Evolutionary conservation across 1,140 invertebrate species (phyloP).

Genomic region (Papilio polyxenes): DNA sequence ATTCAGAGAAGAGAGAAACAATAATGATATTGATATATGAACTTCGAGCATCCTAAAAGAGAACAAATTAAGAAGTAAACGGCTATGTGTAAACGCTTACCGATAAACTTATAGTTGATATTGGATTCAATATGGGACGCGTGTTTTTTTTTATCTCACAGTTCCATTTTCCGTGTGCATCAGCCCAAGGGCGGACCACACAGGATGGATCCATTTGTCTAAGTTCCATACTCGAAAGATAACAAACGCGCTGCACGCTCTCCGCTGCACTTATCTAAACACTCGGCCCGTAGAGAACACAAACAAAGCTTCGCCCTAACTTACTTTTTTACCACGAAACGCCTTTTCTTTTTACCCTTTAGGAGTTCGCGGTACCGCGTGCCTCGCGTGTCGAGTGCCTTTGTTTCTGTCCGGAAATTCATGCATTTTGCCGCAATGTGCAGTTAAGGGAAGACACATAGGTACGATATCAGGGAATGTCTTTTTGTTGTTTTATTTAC

Average conservation of each 20-base stretch:
- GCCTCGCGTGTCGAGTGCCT: slow-evolving; percentile 71
- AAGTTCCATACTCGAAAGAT: slow-evolving; percentile 70
- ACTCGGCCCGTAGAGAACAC: slow-evolving; percentile 74
- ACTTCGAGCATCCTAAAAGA: background rate
- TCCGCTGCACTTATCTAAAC: slow-evolving; percentile 79
- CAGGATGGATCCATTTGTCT: slow-evolving; percentile 76
- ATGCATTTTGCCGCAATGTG: slow-evolving; percentile 71
- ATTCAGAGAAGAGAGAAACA: background rate
- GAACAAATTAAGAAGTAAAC: background rate
- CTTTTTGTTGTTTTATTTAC: slow-evolving; percentile 63
- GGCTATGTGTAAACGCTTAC: background rate
- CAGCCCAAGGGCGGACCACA: slow-evolving; percentile 75
- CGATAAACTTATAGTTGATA: background rate
- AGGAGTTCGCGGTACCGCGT: slow-evolving; percentile 69
- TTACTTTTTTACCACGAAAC: slow-evolving; percentile 77
- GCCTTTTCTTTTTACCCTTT: slow-evolving; percentile 76
- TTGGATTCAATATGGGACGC: slow-evolving; percentile 28
- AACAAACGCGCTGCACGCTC: slow-evolving; percentile 74
- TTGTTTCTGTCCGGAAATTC: slow-evolving; percentile 74
- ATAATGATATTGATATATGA: background rate
- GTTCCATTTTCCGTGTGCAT: slow-evolving; percentile 64
- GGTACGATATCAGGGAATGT: slow-evolving; percentile 58
- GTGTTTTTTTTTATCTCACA: slow-evolving; percentile 52
- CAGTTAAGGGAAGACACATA: slow-evolving; percentile 70
- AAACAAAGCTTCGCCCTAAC: slow-evolving; percentile 77